A percentile compares a stretch with the other conserved stretches of the same genome.
Conservation (phyloP, 2,888 invertebrate genomes). For the Macaria liturata region DNA sequence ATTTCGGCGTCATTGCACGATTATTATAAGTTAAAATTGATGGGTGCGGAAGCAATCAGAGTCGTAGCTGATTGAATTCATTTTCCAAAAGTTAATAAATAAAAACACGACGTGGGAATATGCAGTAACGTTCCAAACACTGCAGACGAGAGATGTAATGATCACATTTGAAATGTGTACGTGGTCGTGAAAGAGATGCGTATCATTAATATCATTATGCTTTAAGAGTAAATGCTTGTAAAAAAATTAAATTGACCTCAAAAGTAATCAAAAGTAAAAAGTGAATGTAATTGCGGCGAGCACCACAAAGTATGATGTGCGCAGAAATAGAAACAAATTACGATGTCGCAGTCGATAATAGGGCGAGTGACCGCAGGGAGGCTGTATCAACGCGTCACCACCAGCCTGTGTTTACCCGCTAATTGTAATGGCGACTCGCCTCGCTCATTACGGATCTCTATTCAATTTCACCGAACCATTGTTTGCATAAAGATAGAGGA, state of each 20-base stretch:
- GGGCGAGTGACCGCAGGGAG: constrained; percentile 53
- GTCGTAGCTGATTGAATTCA: constrained; percentile 29
- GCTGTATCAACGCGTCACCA: constrained; percentile 36
- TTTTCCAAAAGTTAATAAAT: constrained; percentile 15
- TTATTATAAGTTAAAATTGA: constrained; percentile 41
- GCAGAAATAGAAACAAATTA: constrained; percentile 70
- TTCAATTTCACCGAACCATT: constrained; percentile 29
- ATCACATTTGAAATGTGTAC: constrained; percentile 4
- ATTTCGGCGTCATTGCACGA: constrained; percentile 43
- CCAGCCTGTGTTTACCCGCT: constrained; percentile 34
- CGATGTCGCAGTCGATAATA: constrained; percentile 65
- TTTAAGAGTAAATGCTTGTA: constrained; percentile 50
- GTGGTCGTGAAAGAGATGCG: constrained; percentile 34
- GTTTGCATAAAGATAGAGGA: constrained; percentile 45
- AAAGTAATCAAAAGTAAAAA: constrained; percentile 58
- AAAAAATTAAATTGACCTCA: constrained; percentile 45
- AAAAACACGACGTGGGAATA: constrained; percentile 22
- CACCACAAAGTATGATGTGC: constrained; percentile 60
- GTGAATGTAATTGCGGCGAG: constrained; percentile 61
- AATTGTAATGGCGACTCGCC: constrained; percentile 30
- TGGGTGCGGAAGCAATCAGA: constrained; percentile 33
- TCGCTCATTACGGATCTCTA: constrained; percentile 30
- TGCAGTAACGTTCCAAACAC: not conserved
- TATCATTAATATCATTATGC: constrained; percentile 60
- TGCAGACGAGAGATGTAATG: constrained; percentile 3